Percentiles rank a stretch among this genome's conserved stretches.
phyloP scores from a whole-genome alignment of 1,140 invertebrate genomes.

The Bombus vancouverensis region DNA sequence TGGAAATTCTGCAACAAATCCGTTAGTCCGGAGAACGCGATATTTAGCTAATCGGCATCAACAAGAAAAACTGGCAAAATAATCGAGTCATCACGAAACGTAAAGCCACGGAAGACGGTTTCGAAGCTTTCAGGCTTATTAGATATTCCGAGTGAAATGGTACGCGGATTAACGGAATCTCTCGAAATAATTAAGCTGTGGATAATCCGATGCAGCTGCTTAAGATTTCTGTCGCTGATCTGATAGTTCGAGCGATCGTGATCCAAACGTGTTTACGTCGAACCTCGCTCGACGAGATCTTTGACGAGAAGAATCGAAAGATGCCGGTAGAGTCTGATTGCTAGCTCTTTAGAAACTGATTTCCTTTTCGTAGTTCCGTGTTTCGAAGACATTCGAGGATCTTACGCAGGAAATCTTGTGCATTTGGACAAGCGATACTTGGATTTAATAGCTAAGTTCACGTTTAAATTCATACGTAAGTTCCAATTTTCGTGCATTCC shows the following conservation, averaged over 20 bases:
- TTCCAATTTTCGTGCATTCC: too few relatives aligned
- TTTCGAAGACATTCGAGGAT: not conserved
- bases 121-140: slow-evolving; percentile 17
- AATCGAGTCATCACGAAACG: slow-evolving; percentile 11
- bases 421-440: too few relatives aligned
- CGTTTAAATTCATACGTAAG: too few relatives aligned
- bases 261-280: not conserved
- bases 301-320: not conserved
- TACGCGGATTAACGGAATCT: slow-evolving; percentile 39
- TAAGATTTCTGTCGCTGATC: not conserved
- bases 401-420: not conserved
- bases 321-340: too few relatives aligned
- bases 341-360: not conserved
- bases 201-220: slow-evolving; percentile 36
- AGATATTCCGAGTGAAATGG: slow-evolving; percentile 38
- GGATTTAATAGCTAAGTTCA: too few relatives aligned
- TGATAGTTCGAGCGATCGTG: slow-evolving; percentile 5
- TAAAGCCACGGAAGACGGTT: not conserved
- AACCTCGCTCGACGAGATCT: not conserved
- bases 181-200: slow-evolving; percentile 37
- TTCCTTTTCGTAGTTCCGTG: not conserved
- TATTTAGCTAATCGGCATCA: slow-evolving; percentile 8
- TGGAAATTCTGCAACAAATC: slow-evolving; percentile 10
- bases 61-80: slow-evolving; percentile 28
- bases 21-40: not conserved